phyloP scores from a whole-genome alignment of 2,113 vertebrate species.

The Embiotoca jacksoni region DNA sequence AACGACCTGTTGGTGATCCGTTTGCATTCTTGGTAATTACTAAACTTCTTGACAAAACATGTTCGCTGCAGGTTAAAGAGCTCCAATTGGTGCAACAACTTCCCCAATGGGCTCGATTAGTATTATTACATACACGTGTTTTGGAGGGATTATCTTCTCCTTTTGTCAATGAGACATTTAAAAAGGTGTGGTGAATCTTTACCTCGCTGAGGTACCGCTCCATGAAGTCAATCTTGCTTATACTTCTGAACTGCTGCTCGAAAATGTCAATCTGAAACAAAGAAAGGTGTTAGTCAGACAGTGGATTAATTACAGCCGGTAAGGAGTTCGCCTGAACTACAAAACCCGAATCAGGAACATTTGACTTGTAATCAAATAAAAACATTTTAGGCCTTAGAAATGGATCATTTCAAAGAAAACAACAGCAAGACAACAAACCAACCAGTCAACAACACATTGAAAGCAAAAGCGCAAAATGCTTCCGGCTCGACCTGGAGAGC shows the following conservation, averaged over 20 bases:
- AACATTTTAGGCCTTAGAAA: too few species aligned
- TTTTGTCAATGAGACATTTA: not conserved
- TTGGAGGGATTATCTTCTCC: not conserved
- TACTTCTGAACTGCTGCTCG: constrained; percentile 86
- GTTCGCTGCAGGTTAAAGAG: not conserved
- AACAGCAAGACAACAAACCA: too few species aligned
- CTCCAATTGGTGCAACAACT: not conserved
- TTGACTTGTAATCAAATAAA: too few species aligned
- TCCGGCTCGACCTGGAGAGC: too few species aligned
- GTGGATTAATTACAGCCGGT: too few species aligned
- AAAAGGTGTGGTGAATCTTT: not conserved
- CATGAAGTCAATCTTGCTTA: constrained; percentile 89
- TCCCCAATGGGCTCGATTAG: rapidly evolving
- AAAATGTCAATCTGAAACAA: constrained; percentile 85
- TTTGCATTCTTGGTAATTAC: not conserved
- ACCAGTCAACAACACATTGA: too few species aligned
- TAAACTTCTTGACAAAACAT: not conserved
- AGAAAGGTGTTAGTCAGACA: not conserved
- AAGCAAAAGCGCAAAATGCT: too few species aligned
- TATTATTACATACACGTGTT: too few species aligned
- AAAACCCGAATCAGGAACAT: not conserved
- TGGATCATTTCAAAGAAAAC: too few species aligned
- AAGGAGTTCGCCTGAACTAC: not conserved
- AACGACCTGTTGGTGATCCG: not conserved
- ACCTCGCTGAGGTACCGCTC: constrained; percentile 87